Percentiles rank a stretch among this genome's conserved stretches.
phyloP scores from a whole-genome alignment of 2,888 invertebrate genomes.

The Hirtodrosophila confusa region DNA sequence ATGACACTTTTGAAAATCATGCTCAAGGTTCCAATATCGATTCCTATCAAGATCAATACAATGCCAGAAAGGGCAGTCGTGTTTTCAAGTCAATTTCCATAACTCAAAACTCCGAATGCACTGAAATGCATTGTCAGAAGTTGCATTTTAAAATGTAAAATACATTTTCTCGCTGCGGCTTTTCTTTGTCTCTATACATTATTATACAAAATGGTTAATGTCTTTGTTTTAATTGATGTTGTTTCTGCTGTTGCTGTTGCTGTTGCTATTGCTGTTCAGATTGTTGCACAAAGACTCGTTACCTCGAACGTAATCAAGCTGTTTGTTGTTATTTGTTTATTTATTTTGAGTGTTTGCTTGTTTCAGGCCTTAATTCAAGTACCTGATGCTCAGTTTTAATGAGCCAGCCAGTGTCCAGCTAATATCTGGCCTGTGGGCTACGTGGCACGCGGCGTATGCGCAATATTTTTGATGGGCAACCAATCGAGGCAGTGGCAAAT shows the following conservation, averaged over 20 bases:
- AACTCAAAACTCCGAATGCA: constrained; percentile 18
- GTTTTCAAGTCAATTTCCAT: constrained; percentile 47
- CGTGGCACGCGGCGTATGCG: constrained; percentile 47
- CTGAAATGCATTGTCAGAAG: constrained; percentile 9
- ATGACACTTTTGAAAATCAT: constrained; percentile 27
- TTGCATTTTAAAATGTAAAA: constrained; percentile 47
- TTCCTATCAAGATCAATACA: constrained; percentile 40
- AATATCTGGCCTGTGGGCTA: constrained; percentile 37
- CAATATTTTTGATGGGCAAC: constrained; percentile 46
- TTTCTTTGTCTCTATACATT: constrained; percentile 38
- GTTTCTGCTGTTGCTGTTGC: constrained; percentile 4
- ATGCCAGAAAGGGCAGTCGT: constrained; percentile 22
- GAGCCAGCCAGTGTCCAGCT: constrained; percentile 21
- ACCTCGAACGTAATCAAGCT: constrained; percentile 47
- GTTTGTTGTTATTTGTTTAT: constrained; percentile 18
- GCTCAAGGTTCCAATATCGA: constrained; percentile 25
- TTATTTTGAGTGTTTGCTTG: constrained; percentile 19
- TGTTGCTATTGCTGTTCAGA: neutral
- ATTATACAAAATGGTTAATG: constrained; percentile 40
- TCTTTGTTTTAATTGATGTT: constrained; percentile 53
- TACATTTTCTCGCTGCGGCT: constrained; percentile 21
- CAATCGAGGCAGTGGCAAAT: constrained; percentile 42
- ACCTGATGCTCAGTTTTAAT: constrained; percentile 23
- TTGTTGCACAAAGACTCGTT: constrained; percentile 36
- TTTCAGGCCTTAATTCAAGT: constrained; percentile 28